phyloP scores from a whole-genome alignment of 2,113 vertebrate genomes.

The Odontophorus gujanensis region DNA sequence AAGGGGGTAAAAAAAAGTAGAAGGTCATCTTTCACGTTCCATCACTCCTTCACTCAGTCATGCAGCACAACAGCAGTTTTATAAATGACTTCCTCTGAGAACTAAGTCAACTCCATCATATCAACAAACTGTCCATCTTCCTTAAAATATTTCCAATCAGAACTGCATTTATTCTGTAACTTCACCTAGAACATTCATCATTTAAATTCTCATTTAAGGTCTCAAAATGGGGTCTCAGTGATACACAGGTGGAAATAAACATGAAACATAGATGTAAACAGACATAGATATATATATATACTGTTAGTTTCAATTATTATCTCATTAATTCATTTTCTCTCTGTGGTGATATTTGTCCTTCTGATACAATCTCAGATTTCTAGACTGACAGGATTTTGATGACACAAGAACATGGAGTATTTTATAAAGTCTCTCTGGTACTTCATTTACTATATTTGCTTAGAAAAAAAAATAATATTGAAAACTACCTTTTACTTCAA shows the following conservation, averaged over 20 bases:
- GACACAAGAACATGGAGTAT: neutral
- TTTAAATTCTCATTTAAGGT: neutral
- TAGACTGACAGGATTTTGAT: neutral
- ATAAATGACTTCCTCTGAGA: neutral
- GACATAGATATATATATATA: neutral
- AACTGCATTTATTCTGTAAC: neutral
- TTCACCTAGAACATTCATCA: neutral
- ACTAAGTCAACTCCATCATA: neutral
- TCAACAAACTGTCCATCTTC: slow-evolving; percentile 8
- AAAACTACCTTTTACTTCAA: slow-evolving; percentile 3
- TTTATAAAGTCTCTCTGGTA: neutral
- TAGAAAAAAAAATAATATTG: neutral
- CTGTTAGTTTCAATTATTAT: neutral
- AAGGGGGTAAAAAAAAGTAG: neutral
- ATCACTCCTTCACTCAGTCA: neutral
- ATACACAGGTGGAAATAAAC: neutral
- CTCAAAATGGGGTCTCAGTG: neutral
- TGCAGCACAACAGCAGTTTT: neutral
- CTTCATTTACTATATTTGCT: neutral
- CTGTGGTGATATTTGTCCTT: neutral
- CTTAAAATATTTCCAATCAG: neutral
- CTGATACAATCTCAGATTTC: neutral
- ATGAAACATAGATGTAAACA: neutral
- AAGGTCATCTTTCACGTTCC: neutral
- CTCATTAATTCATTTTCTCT: neutral